phyloP scores from a whole-genome alignment of 2,888 invertebrate species.

The Drosophila bunnanda region DNA sequence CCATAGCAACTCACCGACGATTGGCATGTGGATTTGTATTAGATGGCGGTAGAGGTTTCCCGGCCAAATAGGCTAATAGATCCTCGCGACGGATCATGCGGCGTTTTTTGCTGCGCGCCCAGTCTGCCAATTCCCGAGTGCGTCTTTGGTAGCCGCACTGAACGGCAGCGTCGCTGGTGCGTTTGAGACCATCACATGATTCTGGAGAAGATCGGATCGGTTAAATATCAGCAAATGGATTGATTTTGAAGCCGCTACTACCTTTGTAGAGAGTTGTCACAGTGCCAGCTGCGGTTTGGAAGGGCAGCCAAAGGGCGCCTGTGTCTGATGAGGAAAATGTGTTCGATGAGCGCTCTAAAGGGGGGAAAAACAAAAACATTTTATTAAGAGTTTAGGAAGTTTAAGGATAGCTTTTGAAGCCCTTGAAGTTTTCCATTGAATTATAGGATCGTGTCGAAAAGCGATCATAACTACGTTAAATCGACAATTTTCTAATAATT shows the following conservation, averaged over 20 bases:
- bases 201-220: conserved; percentile 85
- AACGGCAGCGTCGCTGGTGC: conserved; percentile 89
- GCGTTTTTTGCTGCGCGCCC: conserved; percentile 89
- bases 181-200: conserved; percentile 89
- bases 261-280: conserved; percentile 92
- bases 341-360: conserved; percentile 87
- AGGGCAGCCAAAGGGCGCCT: conserved; percentile 90
- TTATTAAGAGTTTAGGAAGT: background rate
- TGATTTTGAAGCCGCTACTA: conserved; percentile 69
- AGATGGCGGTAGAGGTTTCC: conserved; percentile 88
- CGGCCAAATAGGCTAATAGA: conserved; percentile 90
- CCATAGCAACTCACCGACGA: conserved; percentile 80
- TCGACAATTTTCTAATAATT: too few relatives aligned
- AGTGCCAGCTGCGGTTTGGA: conserved; percentile 92
- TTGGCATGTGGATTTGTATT: conserved; percentile 84
- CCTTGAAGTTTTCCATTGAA: too few relatives aligned
- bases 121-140: conserved; percentile 90
- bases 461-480: too few relatives aligned
- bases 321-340: conserved; percentile 85
- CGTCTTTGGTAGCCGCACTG: conserved; percentile 90
- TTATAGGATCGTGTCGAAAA: too few relatives aligned
- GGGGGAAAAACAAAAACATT: background rate
- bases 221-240: too few relatives aligned
- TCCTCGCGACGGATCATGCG: conserved; percentile 91
- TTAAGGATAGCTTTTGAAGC: too few relatives aligned